phyloP scores from a whole-genome alignment of 2,888 invertebrate genomes.

The Pycnomerus fuliginosus region DNA sequence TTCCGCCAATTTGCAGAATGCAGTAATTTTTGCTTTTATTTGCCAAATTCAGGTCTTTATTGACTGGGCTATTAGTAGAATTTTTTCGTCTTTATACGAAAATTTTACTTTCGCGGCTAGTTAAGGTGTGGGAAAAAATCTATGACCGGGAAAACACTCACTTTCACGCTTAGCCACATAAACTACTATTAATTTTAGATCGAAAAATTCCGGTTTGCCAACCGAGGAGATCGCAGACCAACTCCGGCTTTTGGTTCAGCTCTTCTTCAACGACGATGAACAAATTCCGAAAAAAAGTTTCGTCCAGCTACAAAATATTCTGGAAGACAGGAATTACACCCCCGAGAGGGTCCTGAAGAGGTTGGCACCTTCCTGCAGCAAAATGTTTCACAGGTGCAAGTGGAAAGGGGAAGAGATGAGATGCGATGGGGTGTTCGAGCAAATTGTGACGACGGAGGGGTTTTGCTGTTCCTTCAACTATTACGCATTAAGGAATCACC shows the following conservation, averaged over 20 bases:
- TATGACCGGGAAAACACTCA: too few relatives aligned
- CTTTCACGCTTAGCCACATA: too few relatives aligned
- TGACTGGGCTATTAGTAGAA: too few relatives aligned
- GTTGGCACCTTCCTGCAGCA: slow-evolving; percentile 36
- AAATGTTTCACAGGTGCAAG: slow-evolving; percentile 37
- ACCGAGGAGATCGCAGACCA: slow-evolving; percentile 19
- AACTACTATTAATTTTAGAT: too few relatives aligned
- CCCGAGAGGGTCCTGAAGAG: slow-evolving; percentile 18
- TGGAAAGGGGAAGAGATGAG: slow-evolving; percentile 43
- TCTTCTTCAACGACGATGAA: slow-evolving; percentile 18
- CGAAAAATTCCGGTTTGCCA: too few relatives aligned
- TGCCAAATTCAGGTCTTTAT: too few relatives aligned
- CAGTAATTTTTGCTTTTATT: too few relatives aligned
- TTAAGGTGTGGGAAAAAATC: too few relatives aligned
- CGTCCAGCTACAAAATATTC: slow-evolving; percentile 27
- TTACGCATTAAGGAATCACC: slow-evolving; percentile 50
- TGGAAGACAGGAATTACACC: slow-evolving; percentile 30
- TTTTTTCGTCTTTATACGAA: too few relatives aligned
- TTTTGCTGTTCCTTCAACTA: slow-evolving; percentile 69
- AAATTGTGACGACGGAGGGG: slow-evolving; percentile 42
- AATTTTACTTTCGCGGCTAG: too few relatives aligned
- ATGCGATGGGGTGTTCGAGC: slow-evolving; percentile 42
- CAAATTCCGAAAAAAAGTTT: slow-evolving; percentile 20
- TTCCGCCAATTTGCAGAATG: too few relatives aligned
- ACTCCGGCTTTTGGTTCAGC: slow-evolving; percentile 19